Evolutionary conservation across 2,113 vertebrate species (phyloP).

Genomic region (Callocephalon fimbriatum): DNA sequence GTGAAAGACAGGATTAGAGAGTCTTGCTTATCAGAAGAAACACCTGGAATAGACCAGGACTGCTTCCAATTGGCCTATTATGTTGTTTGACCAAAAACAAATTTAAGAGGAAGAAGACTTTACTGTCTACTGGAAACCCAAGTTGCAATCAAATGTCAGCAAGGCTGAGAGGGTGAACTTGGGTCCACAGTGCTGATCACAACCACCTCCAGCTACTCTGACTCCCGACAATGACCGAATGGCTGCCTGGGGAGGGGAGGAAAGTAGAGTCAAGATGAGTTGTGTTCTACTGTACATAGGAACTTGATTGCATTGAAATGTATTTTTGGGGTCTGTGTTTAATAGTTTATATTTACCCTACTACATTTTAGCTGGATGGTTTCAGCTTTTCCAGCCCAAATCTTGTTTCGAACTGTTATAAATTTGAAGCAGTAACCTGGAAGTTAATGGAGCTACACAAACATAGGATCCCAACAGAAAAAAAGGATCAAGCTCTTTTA

Average conservation of each 20-base stretch:
- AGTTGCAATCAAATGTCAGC: not conserved
- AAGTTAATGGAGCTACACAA: not conserved
- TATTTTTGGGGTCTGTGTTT: not conserved
- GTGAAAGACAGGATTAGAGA: not conserved
- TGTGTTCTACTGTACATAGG: not conserved
- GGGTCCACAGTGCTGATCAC: not conserved
- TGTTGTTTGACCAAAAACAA: not conserved
- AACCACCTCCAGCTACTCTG: not conserved
- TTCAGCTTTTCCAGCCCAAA: not conserved
- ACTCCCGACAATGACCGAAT: accelerated
- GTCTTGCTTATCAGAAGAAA: not conserved
- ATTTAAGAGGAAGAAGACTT: not conserved
- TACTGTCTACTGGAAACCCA: not conserved
- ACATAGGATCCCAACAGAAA: not conserved
- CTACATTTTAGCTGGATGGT: not conserved
- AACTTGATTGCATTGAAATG: not conserved
- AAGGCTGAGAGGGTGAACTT: not conserved
- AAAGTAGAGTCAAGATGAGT: not conserved
- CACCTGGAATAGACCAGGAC: not conserved
- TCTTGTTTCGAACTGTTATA: not conserved
- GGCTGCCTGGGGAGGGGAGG: not conserved
- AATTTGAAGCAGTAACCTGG: not conserved
- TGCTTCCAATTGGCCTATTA: not conserved
- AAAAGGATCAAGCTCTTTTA: not conserved
- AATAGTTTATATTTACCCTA: not conserved